Percentiles rank a stretch among this genome's conserved stretches.
Conservation (phyloP, 2,888 invertebrate genomes). For the Pseudanteris insignis region DNA sequence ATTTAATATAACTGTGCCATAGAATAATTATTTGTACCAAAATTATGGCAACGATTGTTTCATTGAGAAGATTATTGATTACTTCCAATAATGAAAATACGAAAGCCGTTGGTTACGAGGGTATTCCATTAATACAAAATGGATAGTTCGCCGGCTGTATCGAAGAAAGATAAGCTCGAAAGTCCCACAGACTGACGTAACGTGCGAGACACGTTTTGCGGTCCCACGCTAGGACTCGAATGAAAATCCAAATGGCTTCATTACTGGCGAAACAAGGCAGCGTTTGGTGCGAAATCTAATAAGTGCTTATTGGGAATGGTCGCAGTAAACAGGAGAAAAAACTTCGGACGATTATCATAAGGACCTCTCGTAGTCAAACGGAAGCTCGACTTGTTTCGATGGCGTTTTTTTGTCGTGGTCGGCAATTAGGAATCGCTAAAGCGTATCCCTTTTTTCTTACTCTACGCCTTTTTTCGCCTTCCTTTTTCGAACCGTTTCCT, state of each 20-base stretch:
- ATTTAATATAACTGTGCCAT: no score
- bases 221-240: no score
- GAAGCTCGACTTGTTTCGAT: neutral
- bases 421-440: conserved; percentile 18
- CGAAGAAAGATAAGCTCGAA: no score
- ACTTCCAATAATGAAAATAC: conserved; percentile 6
- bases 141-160: no score
- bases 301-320: conserved; percentile 5
- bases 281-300: conserved; percentile 13
- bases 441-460: neutral
- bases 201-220: neutral
- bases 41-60: no score
- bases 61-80: conserved; percentile 1
- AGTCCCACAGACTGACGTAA: neutral
- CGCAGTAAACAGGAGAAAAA: conserved; percentile 6
- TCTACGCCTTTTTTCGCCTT: no score
- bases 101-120: no score
- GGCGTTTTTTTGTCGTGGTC: conserved; percentile 9
- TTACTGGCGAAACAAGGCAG: conserved; percentile 4
- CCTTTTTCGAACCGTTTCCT: no score
- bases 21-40: no score
- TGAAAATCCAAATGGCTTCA: conserved; percentile 17
- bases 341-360: conserved; percentile 15
- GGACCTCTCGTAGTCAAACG: conserved; percentile 4
- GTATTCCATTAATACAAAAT: no score